These are phyloP conservation scores for Buphagus erythrorhynchus DNA, from an alignment of 2,797 vertebrate genomes.

Conservation along the genomic window DNA sequence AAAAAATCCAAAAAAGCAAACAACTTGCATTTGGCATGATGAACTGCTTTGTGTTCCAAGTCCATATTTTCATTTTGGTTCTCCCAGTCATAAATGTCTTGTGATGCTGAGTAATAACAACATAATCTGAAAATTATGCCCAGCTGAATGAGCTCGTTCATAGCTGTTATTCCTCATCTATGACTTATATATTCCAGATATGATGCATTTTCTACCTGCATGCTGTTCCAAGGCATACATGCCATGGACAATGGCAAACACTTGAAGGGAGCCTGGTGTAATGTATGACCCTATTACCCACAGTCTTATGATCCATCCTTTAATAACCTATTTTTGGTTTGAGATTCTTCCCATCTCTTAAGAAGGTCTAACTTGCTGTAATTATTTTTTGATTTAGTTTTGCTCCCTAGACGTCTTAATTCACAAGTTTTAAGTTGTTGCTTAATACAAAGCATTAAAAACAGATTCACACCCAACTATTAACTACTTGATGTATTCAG, in stretches of 20 bases:
- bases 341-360: background rate
- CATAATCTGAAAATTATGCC: constrained; percentile 49
- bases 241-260: background rate
- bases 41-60: background rate
- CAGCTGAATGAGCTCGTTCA: constrained; percentile 6
- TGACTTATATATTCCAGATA: constrained; percentile 35
- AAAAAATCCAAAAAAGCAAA: background rate
- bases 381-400: background rate
- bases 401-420: background rate
- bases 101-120: constrained; percentile 63
- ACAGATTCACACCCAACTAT: background rate
- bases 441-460: background rate
- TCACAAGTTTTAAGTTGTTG: background rate
- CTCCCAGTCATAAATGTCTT: constrained; percentile 32
- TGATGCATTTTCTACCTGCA: constrained; percentile 23
- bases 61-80: constrained; percentile 24
- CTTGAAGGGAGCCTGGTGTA: background rate
- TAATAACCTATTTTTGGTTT: background rate
- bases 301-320: background rate
- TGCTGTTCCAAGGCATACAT: background rate
- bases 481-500: background rate
- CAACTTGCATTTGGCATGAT: background rate
- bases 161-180: constrained; percentile 3
- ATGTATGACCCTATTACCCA: background rate
- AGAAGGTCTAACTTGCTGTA: background rate